Evolutionary conservation across 2,888 invertebrate species (phyloP).

Genomic region (Synanthedon myopaeformis): DNA sequence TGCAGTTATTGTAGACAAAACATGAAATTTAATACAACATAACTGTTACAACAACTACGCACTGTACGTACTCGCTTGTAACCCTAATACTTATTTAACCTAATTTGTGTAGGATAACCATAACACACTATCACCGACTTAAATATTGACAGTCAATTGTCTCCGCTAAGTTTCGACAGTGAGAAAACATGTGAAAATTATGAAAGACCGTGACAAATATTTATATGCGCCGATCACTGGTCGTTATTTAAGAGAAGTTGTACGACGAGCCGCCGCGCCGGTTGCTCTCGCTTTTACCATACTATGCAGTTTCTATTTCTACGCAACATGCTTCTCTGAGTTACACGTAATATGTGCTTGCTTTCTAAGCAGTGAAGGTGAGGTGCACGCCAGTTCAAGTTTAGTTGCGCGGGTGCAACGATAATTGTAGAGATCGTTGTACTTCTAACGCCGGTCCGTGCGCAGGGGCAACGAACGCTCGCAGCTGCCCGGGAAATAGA

Average conservation of each 20-base stretch:
- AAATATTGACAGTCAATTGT: conserved; percentile 4
- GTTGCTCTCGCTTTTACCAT: conserved; percentile 54
- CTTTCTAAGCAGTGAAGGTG: conserved; percentile 68
- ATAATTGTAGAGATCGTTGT: conserved; percentile 63
- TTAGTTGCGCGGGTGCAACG: conserved; percentile 47
- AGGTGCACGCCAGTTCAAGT: conserved; percentile 63
- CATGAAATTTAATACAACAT: not conserved
- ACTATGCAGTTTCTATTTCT: conserved; percentile 12
- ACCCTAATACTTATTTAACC: conserved; percentile 13
- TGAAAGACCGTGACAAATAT: too few relatives aligned
- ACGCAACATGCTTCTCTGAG: conserved; percentile 24
- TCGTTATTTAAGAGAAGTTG: conserved; percentile 14
- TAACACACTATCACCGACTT: conserved; percentile 34
- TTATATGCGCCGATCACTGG: not conserved
- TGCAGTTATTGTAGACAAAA: not conserved
- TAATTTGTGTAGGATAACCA: conserved; percentile 35
- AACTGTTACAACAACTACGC: not conserved
- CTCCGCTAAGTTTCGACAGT: not conserved
- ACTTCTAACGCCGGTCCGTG: conserved; percentile 37
- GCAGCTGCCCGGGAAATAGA: conserved; percentile 69
- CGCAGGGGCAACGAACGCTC: conserved; percentile 57
- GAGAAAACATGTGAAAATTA: not conserved
- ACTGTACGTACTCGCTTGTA: not conserved
- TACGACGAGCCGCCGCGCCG: not conserved
- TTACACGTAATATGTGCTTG: conserved; percentile 52